These are phyloP conservation scores for Brachypodius melanocephalos DNA, from an alignment of 2,113 vertebrate species.

Conservation along the genomic window DNA sequence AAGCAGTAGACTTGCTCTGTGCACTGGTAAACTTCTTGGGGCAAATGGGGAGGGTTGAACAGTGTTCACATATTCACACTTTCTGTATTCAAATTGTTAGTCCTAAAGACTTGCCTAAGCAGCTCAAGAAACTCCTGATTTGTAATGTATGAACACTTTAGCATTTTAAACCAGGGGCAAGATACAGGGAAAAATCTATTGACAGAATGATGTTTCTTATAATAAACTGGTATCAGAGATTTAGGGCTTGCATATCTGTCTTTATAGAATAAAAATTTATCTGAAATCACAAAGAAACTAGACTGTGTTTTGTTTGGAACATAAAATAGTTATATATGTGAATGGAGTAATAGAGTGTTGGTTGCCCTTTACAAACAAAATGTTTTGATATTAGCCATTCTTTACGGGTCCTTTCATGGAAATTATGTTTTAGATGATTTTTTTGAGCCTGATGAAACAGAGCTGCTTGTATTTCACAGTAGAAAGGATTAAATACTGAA, in stretches of 20 bases:
- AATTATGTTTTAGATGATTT: conserved; percentile 1
- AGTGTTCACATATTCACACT: background rate
- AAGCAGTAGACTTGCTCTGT: conserved; percentile 94
- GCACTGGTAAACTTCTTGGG: conserved; percentile 84
- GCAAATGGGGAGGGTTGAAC: background rate
- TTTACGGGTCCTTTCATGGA: background rate
- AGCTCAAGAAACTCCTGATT: background rate
- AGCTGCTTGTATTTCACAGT: background rate
- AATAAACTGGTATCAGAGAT: background rate
- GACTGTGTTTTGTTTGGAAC: background rate
- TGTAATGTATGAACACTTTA: background rate
- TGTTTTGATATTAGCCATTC: conserved; percentile 28
- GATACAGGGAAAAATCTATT: background rate
- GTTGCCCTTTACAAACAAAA: conserved; percentile 26
- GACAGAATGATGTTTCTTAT: background rate
- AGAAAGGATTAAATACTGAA: conserved; percentile 18
- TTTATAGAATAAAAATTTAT: background rate
- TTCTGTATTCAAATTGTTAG: background rate
- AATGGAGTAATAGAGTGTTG: background rate
- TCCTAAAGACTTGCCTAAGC: background rate
- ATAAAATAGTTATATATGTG: background rate
- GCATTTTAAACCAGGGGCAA: background rate
- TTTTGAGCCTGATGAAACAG: background rate
- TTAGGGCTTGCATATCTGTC: background rate
- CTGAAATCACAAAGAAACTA: background rate